Conservation (phyloP, 2,113 vertebrate genomes). For the Epinephelus fuscoguttatus region DNA sequence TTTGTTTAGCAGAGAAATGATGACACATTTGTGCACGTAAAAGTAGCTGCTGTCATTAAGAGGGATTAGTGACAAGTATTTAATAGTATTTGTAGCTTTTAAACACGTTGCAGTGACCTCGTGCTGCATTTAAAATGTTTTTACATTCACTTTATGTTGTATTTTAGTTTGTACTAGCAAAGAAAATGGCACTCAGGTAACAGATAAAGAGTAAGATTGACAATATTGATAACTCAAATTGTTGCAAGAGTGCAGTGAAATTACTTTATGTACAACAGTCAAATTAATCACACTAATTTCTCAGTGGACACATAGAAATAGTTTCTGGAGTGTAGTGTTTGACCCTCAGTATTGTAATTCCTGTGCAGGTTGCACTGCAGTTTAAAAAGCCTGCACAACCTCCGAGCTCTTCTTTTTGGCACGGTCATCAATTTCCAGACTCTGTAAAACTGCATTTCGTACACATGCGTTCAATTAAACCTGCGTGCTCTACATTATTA, state of each 20-base stretch:
- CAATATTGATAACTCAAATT: background rate
- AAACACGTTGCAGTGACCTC: background rate
- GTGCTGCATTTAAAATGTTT: background rate
- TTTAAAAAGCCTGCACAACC: background rate
- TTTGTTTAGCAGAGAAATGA: background rate
- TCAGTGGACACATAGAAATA: background rate
- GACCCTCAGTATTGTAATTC: slow-evolving; percentile 28
- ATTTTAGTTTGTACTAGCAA: background rate
- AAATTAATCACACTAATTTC: background rate
- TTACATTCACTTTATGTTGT: background rate
- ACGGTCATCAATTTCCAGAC: slow-evolving; percentile 32
- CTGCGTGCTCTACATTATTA: background rate
- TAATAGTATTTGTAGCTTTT: background rate
- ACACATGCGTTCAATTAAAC: slow-evolving; percentile 7
- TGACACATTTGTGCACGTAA: background rate
- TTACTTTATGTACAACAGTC: background rate
- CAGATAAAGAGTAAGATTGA: background rate
- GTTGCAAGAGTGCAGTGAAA: background rate
- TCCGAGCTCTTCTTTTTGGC: slow-evolving; percentile 24
- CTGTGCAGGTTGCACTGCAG: background rate
- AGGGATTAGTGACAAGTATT: background rate
- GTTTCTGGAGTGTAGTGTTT: background rate
- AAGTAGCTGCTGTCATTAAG: background rate
- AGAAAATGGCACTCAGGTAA: background rate
- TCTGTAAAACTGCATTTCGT: slow-evolving; percentile 8